Evolutionary conservation across 2,888 invertebrate species (phyloP), one percentile per base, ranked within the genome.

Genomic region (Drosophila yooni): DNA sequence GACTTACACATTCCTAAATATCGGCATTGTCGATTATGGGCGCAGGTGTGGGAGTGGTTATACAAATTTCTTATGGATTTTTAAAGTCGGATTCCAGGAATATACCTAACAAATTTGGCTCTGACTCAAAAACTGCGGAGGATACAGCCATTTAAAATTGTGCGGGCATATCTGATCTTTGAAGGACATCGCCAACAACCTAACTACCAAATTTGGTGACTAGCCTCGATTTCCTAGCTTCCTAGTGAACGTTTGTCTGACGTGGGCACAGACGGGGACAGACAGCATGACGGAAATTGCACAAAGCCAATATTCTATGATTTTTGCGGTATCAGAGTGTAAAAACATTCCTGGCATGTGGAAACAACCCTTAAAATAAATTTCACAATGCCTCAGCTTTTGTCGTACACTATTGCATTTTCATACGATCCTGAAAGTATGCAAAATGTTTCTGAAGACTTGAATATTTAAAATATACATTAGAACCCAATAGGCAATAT

Each of bases 361-460:
- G 13, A 3, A 43, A 21, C 43, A 13, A 8, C 10, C n/a, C 40
- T 25, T 48, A 48, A 48, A 27, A 29, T 27, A 50, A n/a, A 27
- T 18, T 25, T 15, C 27, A 15, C 13, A 48, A 50, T 29, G 29
- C 10, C 29, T n/a, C 6, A 43, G 6, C 6, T 43, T 21, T 21
- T 43, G 3, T 21, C 13, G 21, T 21, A 21, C 21, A 7, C 1
- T 29, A 31, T n/a, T 51, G 4, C 11, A 27, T 29, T 56, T 56
- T n/a, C 3, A 29, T 13, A 13, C 7, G n/a, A 29, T 56, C 38
- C 56, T 38, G 36, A 56, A 56, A 56, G 56, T 56, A 38, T 38
- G 56, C 56, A 18, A 13, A 15, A 15, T 29, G 7, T 27, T 27
- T 25, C 15, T 27, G 50, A 8, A 29, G 18, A 10, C 6, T 15